A percentile compares a stretch with the other conserved stretches of the same genome.
Conservation (phyloP, 2,797 vertebrate species). For the Eulemur mongoz region DNA sequence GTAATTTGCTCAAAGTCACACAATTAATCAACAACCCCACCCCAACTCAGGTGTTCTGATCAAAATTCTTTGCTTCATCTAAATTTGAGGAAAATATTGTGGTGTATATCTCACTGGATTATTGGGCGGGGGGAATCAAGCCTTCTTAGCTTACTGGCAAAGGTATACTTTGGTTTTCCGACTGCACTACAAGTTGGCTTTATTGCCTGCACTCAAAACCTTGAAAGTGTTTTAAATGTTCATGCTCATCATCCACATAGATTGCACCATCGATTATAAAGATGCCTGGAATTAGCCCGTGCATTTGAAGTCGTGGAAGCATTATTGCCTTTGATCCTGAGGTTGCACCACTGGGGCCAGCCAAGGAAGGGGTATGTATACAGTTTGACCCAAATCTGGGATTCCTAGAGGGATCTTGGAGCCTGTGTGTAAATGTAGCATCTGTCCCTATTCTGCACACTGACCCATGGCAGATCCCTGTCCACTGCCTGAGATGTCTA, state of each 20-base stretch:
- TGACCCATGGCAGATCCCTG: too few relatives aligned
- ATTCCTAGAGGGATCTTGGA: neutral
- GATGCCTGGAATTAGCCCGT: neutral
- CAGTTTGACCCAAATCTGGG: neutral
- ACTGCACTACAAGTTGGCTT: neutral
- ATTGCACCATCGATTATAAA: neutral
- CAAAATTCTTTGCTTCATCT: neutral
- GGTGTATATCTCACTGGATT: neutral
- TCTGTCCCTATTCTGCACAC: neutral
- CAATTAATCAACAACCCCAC: neutral
- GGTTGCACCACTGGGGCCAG: neutral
- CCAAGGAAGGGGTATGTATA: neutral
- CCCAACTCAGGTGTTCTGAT: neutral
- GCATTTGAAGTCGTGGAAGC: neutral
- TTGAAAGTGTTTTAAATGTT: neutral
- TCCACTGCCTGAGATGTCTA: neutral
- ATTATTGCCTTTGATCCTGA: neutral
- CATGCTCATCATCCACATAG: neutral
- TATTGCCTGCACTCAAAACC: neutral
- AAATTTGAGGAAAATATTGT: conserved; percentile 4
- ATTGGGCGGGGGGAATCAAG: neutral
- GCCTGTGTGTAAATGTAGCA: neutral
- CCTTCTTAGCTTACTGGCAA: neutral
- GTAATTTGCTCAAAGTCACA: conserved; percentile 18
- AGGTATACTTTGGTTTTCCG: neutral